Percentiles rank a stretch among this genome's conserved stretches.
phyloP scores from a whole-genome alignment of 2,797 vertebrate species.

The Petrocephalus schoutedeni region DNA sequence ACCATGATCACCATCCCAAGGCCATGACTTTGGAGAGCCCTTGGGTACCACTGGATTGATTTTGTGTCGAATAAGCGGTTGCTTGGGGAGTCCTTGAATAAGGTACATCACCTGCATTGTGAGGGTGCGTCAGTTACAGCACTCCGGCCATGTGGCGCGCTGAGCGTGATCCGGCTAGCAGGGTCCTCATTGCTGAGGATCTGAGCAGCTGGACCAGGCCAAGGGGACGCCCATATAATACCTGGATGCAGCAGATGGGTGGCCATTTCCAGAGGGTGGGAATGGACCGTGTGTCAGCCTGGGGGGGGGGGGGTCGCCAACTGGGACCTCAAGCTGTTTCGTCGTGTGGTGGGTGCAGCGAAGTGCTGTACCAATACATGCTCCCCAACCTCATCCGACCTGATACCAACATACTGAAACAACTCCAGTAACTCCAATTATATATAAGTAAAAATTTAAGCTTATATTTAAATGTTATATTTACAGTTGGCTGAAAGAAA shows the following conservation, averaged over 20 bases:
- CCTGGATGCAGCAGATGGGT: not conserved
- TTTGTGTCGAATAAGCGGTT: not conserved
- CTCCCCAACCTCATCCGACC: not conserved
- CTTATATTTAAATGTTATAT: not conserved
- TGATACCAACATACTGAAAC: not conserved
- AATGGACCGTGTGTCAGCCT: not conserved
- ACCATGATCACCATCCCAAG: not conserved
- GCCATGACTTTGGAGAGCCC: not conserved
- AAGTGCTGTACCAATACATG: not conserved
- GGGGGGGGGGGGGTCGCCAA: not conserved
- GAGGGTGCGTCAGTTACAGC: not conserved
- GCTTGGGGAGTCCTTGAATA: not conserved
- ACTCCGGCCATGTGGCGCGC: not conserved
- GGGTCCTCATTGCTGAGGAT: not conserved
- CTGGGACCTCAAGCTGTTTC: not conserved
- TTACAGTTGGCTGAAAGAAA: not conserved
- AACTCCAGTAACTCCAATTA: not conserved
- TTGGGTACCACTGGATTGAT: not conserved
- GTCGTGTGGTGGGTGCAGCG: no score
- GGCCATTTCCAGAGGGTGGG: not conserved
- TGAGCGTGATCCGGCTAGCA: not conserved
- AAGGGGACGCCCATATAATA: not conserved
- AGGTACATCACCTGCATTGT: not conserved
- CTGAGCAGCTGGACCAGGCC: not conserved
- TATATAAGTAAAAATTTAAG: not conserved